phyloP scores from a whole-genome alignment of 1,140 invertebrate genomes.

The Pseudomyrmex concolor region DNA sequence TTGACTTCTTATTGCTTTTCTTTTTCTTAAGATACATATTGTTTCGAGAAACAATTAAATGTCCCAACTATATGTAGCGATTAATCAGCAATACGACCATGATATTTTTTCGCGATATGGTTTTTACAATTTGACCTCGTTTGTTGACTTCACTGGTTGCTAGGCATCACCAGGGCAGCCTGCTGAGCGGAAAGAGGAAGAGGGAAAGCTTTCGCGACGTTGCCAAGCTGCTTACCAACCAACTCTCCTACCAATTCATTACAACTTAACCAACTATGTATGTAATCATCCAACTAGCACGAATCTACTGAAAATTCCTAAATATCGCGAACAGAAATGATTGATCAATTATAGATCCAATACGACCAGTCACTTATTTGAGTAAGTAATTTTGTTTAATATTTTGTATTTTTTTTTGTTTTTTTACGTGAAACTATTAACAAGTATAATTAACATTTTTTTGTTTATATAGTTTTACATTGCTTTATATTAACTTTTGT shows the following conservation, averaged over 20 bases:
- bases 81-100: conserved; percentile 2
- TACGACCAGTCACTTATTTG: conserved; percentile 3
- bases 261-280: conserved; percentile 24
- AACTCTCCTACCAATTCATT: conserved; percentile 1
- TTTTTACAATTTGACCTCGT: conserved; percentile 70
- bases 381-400: background rate
- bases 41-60: background rate
- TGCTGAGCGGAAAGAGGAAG: background rate
- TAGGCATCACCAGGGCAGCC: conserved; percentile 49
- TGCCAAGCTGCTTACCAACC: conserved; percentile 60
- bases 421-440: background rate
- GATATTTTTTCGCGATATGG: conserved; percentile 47
- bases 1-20: background rate
- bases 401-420: background rate
- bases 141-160: conserved; percentile 75
- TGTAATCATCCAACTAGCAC: background rate
- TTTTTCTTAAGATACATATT: background rate
- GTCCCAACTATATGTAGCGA: background rate
- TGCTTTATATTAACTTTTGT: too few relatives aligned
- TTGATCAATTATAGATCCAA: conserved; percentile 22
- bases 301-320: background rate
- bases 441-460: too few relatives aligned
- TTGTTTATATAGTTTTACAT: background rate
- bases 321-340: background rate
- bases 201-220: conserved; percentile 67